A percentile compares a stretch with the other conserved stretches of the same genome.
These are phyloP conservation scores for Plusia festucae DNA, from an alignment of 2,888 invertebrate species.

Conservation along the genomic window DNA sequence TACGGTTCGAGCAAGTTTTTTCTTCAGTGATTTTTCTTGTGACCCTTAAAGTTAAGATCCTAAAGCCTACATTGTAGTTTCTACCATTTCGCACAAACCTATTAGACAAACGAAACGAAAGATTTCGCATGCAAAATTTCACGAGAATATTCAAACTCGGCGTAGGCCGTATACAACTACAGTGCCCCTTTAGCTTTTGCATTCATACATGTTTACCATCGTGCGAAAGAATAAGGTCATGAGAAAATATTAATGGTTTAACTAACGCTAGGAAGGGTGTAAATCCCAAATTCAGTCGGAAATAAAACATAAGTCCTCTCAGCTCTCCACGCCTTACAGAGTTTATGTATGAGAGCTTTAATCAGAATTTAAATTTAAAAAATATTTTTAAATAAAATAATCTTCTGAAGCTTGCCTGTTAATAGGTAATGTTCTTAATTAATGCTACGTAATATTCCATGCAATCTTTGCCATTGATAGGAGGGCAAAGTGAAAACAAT, in stretches of 20 bases:
- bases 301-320: slow-evolving; percentile 17
- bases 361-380: too few species aligned
- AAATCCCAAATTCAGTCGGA: slow-evolving; percentile 20
- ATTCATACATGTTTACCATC: slow-evolving; percentile 47
- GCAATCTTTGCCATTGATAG: neutral
- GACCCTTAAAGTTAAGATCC: slow-evolving; percentile 46
- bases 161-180: slow-evolving; percentile 34
- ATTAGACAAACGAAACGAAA: slow-evolving; percentile 49
- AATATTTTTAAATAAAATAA: slow-evolving; percentile 9
- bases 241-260: slow-evolving; percentile 35
- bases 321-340: slow-evolving; percentile 15
- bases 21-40: slow-evolving; percentile 31
- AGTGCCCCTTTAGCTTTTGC: slow-evolving; percentile 42
- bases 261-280: slow-evolving; percentile 18
- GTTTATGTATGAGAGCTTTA: slow-evolving; percentile 19
- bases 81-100: slow-evolving; percentile 37
- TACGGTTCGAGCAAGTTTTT: slow-evolving; percentile 46
- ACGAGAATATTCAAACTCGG: slow-evolving; percentile 56
- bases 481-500: slow-evolving; percentile 19
- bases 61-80: slow-evolving; percentile 54
- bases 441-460: neutral
- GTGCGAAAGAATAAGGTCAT: slow-evolving; percentile 48
- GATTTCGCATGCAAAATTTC: slow-evolving; percentile 55
- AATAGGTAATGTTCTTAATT: neutral
- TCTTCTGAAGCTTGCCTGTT: neutral